Conservation (phyloP, 1,140 invertebrate genomes). For the Lutraria rhynchaena region DNA sequence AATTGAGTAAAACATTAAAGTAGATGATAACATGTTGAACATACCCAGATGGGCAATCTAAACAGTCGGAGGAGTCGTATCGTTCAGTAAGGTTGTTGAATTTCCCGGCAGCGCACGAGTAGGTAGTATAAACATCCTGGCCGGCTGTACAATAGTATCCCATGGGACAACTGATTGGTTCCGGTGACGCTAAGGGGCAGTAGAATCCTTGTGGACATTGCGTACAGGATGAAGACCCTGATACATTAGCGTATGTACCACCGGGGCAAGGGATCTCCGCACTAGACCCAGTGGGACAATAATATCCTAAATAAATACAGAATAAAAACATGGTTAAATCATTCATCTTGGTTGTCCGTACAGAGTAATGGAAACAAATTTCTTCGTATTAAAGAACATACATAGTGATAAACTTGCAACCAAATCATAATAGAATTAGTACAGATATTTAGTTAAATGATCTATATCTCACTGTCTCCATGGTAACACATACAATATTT, state of each 20-base stretch:
- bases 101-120: slow-evolving; percentile 76
- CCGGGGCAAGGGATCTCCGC: slow-evolving; percentile 70
- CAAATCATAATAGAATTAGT: too few relatives aligned
- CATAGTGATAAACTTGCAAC: too few relatives aligned
- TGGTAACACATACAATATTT: too few relatives aligned
- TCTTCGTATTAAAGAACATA: too few relatives aligned
- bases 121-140: slow-evolving; percentile 35
- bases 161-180: slow-evolving; percentile 75
- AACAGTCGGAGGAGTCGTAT: slow-evolving; percentile 62
- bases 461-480: too few relatives aligned
- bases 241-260: slow-evolving; percentile 72
- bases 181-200: slow-evolving; percentile 72
- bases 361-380: too few relatives aligned
- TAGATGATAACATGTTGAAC: background rate
- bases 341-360: too few relatives aligned
- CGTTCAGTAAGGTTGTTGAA: slow-evolving; percentile 76
- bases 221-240: slow-evolving; percentile 66
- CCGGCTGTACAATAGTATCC: slow-evolving; percentile 71
- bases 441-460: too few relatives aligned
- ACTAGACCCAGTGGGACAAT: slow-evolving; percentile 71
- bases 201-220: slow-evolving; percentile 77
- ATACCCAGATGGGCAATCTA: slow-evolving; percentile 76
- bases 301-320: slow-evolving; percentile 67
- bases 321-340: background rate
- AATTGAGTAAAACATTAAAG: background rate